A percentile compares a stretch with the other conserved stretches of the same genome.
Evolutionary conservation across 2,113 vertebrate species (phyloP).

Genomic region (Pedetes capensis): DNA sequence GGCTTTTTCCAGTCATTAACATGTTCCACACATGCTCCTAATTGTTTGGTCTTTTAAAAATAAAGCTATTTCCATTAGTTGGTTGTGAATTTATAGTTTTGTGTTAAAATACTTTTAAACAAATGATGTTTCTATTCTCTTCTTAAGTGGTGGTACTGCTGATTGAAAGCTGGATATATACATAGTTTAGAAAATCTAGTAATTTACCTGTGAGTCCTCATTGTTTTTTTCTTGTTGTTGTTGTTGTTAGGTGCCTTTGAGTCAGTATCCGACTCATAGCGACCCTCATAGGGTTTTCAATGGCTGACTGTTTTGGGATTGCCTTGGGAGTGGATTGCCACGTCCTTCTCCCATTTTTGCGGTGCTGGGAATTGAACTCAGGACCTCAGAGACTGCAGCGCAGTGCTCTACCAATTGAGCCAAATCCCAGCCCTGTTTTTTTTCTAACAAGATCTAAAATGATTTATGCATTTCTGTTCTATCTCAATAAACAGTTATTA

Average conservation of each 20-base stretch:
- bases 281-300: too few relatives aligned
- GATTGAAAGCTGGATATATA: neutral
- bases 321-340: too few relatives aligned
- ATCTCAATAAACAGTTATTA: neutral
- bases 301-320: too few relatives aligned
- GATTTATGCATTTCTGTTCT: neutral
- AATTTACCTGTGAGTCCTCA: neutral
- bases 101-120: neutral
- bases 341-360: too few relatives aligned
- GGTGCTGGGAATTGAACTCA: too few relatives aligned
- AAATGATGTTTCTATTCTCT: neutral
- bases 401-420: too few relatives aligned
- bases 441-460: neutral
- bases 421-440: too few relatives aligned
- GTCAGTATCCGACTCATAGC: too few relatives aligned
- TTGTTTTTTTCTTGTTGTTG: too few relatives aligned
- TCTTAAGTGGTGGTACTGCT: neutral
- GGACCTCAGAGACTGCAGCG: too few relatives aligned
- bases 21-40: neutral
- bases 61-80: neutral
- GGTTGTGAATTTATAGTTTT: neutral
- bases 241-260: too few relatives aligned
- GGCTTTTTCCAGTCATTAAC: neutral
- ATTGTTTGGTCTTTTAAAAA: neutral
- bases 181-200: neutral